Evolutionary conservation across 37 sponge, comb jelly and placozoan genomes (phyloP).

Genomic region (Eunapius fragilis): DNA sequence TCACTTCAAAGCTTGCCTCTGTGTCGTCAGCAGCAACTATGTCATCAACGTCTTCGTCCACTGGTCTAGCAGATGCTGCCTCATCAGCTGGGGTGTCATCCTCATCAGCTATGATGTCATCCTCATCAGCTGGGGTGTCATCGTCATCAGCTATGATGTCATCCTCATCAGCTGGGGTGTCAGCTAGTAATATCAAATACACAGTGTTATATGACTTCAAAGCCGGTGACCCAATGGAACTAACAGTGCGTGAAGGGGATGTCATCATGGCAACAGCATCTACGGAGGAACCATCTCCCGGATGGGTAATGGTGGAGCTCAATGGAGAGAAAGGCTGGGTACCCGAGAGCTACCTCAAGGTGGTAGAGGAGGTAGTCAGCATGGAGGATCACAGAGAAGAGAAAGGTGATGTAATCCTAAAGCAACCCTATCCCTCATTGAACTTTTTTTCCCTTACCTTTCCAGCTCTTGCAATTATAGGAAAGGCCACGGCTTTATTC

Average conservation of each 20-base stretch:
- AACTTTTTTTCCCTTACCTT: too few relatives aligned
- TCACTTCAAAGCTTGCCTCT: too few relatives aligned
- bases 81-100: too few relatives aligned
- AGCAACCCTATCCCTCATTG: too few relatives aligned
- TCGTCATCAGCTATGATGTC: neutral
- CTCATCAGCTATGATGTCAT: too few relatives aligned
- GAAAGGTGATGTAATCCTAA: too few relatives aligned
- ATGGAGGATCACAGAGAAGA: neutral
- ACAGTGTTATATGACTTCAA: conserved; percentile 72
- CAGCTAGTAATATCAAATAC: conserved; percentile 1
- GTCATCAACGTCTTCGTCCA: too few relatives aligned
- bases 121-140: too few relatives aligned
- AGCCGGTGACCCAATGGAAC: conserved; percentile 61
- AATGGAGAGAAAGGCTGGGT: conserved; percentile 36
- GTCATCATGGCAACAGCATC: conserved; percentile 11
- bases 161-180: neutral
- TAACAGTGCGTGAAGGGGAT: conserved; percentile 76
- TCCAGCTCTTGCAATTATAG: too few relatives aligned
- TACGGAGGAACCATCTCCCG: neutral
- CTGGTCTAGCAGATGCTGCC: too few relatives aligned
- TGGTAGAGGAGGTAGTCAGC: neutral
- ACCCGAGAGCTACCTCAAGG: conserved; percentile 56
- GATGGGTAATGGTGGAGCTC: conserved; percentile 40
- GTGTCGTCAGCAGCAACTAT: too few relatives aligned
- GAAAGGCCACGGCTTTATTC: conserved; percentile 54